Evolutionary conservation across 2,888 invertebrate species (phyloP).

Genomic region (Cephus nigrinus): DNA sequence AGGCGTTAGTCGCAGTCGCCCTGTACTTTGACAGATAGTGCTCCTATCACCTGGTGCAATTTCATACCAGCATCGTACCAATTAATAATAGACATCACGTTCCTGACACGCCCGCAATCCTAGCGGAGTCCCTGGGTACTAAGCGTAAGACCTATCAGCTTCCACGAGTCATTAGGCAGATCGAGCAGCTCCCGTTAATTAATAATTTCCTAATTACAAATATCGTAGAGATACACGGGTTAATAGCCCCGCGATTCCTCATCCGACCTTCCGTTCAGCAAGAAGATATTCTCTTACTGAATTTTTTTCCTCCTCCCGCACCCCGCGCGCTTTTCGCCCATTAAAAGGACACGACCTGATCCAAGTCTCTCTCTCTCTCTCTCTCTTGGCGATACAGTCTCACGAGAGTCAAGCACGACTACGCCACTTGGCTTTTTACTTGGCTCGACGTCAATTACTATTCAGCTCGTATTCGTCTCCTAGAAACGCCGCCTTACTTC

Average conservation of each 20-base stretch:
- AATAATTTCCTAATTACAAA: not conserved
- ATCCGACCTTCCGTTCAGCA: not conserved
- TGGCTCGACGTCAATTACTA: not conserved
- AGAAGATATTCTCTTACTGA: not conserved
- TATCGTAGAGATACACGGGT: not conserved
- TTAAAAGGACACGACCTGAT: not conserved
- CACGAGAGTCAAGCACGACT: not conserved
- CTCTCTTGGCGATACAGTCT: not conserved
- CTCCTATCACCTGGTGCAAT: not conserved
- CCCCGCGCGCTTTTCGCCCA: not conserved
- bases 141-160: not conserved
- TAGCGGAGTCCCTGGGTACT: not conserved
- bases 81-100: not conserved
- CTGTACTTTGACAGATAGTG: slow-evolving; percentile 8
- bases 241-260: not conserved
- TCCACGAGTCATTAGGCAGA: not conserved
- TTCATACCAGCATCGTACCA: not conserved
- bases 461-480: slow-evolving; percentile 2
- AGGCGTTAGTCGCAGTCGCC: slow-evolving; percentile 34
- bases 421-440: not conserved
- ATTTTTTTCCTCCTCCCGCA: not conserved
- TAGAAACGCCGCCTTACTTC: not conserved
- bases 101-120: not conserved
- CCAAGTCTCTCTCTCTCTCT: not conserved
- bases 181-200: not conserved